A percentile compares a stretch with the other conserved stretches of the same genome.
Conservation (phyloP, 2,888 invertebrate species). For the Tuberolachnus salignus region DNA sequence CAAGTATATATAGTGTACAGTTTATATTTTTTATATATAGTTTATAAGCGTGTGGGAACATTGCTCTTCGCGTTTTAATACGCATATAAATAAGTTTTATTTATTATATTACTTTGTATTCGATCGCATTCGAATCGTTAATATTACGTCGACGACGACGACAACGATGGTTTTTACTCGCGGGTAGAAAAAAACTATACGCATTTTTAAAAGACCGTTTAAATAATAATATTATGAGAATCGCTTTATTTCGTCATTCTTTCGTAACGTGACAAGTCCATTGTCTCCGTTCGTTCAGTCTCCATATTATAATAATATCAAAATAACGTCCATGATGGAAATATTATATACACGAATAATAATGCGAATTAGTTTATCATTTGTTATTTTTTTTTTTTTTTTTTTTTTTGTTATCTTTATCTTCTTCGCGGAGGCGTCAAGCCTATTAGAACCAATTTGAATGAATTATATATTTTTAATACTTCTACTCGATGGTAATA, state of each 20-base stretch:
- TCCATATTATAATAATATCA: neutral
- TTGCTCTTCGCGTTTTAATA: too few species aligned
- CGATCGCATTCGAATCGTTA: too few species aligned
- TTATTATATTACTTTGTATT: neutral
- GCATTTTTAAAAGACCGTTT: too few species aligned
- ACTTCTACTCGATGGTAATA: constrained; percentile 9
- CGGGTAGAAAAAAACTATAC: too few species aligned
- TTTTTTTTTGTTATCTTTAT: neutral
- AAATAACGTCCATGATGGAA: neutral
- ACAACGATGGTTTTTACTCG: too few species aligned
- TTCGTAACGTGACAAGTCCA: neutral
- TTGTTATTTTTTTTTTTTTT: constrained; percentile 9
- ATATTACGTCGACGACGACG: too few species aligned
- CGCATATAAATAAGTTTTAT: too few species aligned
- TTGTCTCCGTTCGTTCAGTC: neutral
- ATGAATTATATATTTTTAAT: constrained; percentile 53
- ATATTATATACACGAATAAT: neutral
- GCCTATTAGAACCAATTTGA: constrained; percentile 38
- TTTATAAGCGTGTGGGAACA: too few species aligned
- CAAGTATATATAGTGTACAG: too few species aligned
- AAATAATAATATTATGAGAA: neutral
- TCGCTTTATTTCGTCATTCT: neutral
- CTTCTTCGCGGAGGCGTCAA: constrained; percentile 3
- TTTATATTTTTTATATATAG: too few species aligned
- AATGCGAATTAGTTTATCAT: constrained; percentile 12